These are phyloP conservation scores for Argyrosomus japonicus DNA, from an alignment of 2,113 vertebrate species.

Conservation along the genomic window DNA sequence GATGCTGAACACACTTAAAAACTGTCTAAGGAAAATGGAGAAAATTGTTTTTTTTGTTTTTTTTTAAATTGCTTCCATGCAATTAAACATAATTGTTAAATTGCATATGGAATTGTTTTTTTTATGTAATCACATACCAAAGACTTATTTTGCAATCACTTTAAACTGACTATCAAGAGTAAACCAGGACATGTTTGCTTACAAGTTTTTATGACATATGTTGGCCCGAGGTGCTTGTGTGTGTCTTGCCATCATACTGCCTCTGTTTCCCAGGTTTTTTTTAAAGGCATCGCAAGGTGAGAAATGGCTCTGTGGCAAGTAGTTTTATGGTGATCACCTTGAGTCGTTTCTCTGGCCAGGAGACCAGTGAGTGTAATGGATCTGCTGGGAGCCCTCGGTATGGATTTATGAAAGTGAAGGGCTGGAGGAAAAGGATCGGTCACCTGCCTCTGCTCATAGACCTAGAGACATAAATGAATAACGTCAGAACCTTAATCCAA, in stretches of 20 bases:
- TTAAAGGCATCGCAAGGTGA: slow-evolving; percentile 64
- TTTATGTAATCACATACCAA: slow-evolving; percentile 14
- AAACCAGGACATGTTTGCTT: slow-evolving; percentile 44
- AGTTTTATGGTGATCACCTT: slow-evolving; percentile 88
- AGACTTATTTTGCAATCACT: slow-evolving; percentile 18
- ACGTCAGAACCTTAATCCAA: slow-evolving; percentile 81
- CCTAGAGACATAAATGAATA: slow-evolving; percentile 83
- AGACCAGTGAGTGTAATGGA: slow-evolving; percentile 89
- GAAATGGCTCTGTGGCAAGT: slow-evolving; percentile 63
- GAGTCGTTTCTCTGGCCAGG: slow-evolving; percentile 87
- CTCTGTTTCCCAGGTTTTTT: slow-evolving; percentile 67
- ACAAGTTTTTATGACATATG: slow-evolving; percentile 29
- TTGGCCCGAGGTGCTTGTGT: slow-evolving; percentile 32
- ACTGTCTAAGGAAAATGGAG: not conserved
- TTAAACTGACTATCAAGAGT: slow-evolving; percentile 29
- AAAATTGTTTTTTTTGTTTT: not conserved
- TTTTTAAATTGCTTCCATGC: not conserved
- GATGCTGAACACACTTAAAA: not conserved
- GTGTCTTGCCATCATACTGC: slow-evolving; percentile 29
- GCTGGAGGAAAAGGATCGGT: slow-evolving; percentile 83
- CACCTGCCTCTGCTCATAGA: slow-evolving; percentile 76
- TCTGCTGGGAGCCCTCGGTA: slow-evolving; percentile 84
- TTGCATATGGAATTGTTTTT: slow-evolving; percentile 6
- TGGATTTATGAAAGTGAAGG: slow-evolving; percentile 86
- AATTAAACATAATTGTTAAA: not conserved